Base-by-base conservation (phyloP, 53 echinoderm and acorn worm genomes). In the Astropecten irregularis region DNA sequence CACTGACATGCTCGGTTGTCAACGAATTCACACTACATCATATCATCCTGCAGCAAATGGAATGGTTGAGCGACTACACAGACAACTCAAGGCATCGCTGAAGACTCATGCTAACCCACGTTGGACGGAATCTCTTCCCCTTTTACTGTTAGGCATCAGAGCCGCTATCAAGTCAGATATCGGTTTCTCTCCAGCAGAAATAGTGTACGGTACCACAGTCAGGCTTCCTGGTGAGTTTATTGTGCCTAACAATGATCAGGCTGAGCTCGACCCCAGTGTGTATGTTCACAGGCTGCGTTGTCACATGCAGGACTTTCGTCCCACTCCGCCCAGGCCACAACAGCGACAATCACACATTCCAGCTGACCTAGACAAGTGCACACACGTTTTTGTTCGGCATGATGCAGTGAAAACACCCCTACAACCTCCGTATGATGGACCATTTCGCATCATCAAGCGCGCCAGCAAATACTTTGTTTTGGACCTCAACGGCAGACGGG, bases 351-450 rank as follows among this genome's bases (percentile, higher is more conserved):
- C 83, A 14, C 50, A 82, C 10, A 8, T 82, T 2, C 83, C 53
- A 3, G 40, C 33, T 14, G 71, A 68, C 33, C 35, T 83, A 36
- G 34, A 39, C 23, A 33, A 5, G 10, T 85, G 62, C 21, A 73
- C 64, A 3, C 85, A 85, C 25, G 84, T 85, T 26, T 85, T 61
- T 23, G 85, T 85, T 44, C 73, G 85, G 23, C 31, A 31, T 39
- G 73, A 85, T 31, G 30, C 49, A 20, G 84, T 82, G 19, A 27
- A 40, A 15, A 54, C 32, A 67, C 83, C 83, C 0, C 51, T 82
- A 30, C 66, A 67, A 31, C 32, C 83, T 37, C 82, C 82, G 18
- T 64, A 84, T 18, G 10, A n/a, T 8, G 54, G 54, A 7, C 54
- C 54, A 4, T 54, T 9, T 54, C 18, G 54, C 4, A 67, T 67